Evolutionary conservation across 2,797 vertebrate genomes (phyloP), one percentile per base, ranked within the genome.

Genomic region (Lerista edwardsae): DNA sequence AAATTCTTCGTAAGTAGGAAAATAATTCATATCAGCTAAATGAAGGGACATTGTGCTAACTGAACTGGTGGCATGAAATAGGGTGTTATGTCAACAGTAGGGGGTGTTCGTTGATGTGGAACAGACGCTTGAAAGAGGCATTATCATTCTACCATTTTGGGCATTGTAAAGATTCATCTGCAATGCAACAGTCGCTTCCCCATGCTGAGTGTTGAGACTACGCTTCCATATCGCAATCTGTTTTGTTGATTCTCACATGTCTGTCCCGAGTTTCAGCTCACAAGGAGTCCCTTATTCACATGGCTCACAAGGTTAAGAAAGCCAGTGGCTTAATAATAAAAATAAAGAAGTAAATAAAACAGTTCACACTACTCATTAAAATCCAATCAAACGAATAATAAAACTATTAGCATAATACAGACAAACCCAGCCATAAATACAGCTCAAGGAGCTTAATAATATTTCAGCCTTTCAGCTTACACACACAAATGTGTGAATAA

Each of bases 1-100:
- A 76, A 91, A 62, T 83, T 79, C 34, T 61, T 91, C 91, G 57
- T 71, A 92, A 88, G 27, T 83, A 47, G 73, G 89, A 91, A 77
- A 71, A 44, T 74, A 85, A 77, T 84, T 86, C 67, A 84, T 84
- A 78, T 69, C 1, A 1, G 0, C 15, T 67, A 87, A 86, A 7
- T 9, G 71, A 74, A 78, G 27, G 47, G 87, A 79, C 78, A 65
- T 73, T 82, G 85, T 73, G 31, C 75, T 85, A 86, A 84, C 41
- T 80, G 61, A 89, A 44, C 34, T 84, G 55, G 47, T 73, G 5
- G 0, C 86, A 77, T 29, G 77, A 88, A 88, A 78, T 62, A 47
- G 47, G 9, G 71, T 61, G 59, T 31, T 61, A 21, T 29, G 73
- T 51, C 79, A 83, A 69, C 0, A 14, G 44, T 55, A 75, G 27